Evolutionary conservation across 2,113 vertebrate species (phyloP), one percentile per base, ranked within the genome.

Genomic region (Piaya cayana): DNA sequence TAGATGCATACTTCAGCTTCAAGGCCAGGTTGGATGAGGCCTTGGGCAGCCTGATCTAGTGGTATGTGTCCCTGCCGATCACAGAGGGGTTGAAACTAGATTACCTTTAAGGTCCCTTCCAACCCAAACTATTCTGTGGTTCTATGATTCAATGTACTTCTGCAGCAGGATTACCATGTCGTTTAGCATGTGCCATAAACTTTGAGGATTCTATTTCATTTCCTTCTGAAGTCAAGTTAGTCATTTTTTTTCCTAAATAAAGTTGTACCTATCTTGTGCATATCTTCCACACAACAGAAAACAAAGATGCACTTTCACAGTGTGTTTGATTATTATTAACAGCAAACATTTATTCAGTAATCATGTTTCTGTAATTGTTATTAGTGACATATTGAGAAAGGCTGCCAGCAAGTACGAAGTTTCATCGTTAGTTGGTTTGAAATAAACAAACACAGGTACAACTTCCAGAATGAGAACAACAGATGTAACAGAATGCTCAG

Each of bases 201-300:
- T 92, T 37, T 1, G 1, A 14, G 19, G 19, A 74, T 67, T 58
- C 42, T 58, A 42, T 67, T 50, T 34, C 20, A 75, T 70, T 88
- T 67, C 9, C 50, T 84, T 95, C 10, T 5, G 9, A 89, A 81
- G 1, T 42, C 55, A 62, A 49, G 9, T 42, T 63, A 91, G 20
- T 3, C 5, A 45, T 65, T 80, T 70, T 8, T 7, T 89, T 74
- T 92, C 56, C 47, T 53, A 49, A 83, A 70, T 62, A 53, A 67
- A 63, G 5, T 32, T 63, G 17, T 22, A 26, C 3, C 8, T 29
- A 6, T 2, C 0, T 63, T 75, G 25, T 15, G 8, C 6, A 0
- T 52, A 32, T 59, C 7, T 59, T 81, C 42, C 22, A 55, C 5
- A 10, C 14, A 70, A 47, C 5, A 78, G 32, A 70, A 88, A 64